Base-by-base conservation (phyloP, 2,888 invertebrate genomes). In the Lymantria monacha region DNA sequence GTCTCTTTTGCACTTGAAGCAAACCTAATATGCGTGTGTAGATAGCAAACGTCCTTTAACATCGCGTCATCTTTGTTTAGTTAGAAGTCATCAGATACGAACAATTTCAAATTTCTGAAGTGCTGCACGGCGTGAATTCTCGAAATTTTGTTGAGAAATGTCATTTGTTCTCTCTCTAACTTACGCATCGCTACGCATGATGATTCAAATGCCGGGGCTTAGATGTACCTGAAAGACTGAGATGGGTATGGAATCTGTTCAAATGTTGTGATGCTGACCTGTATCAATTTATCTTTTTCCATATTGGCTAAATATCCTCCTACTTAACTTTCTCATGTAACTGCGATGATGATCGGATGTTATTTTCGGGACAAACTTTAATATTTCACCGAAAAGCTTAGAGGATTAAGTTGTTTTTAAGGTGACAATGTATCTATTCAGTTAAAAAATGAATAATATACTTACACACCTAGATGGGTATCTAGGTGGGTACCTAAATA, bases 51-150 rank as follows among this genome's bases (percentile, higher is more conserved):
- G 74, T 79, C 72, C 69, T 73, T 69, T 76, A 22, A 74, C 77
- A 81, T 84, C 81, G 82, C 83, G 84, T 85, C 85, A 87, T 88
- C 87, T 88, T 89, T 87, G 83, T 88, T 84, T 84, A 83, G 80
- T 81, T 83, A 83, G 80, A 81, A 85, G 77, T 85, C 80, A 83
- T 81, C 76, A 74, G 70, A 69, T 66, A 72, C 60, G 71, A 71
- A 74, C 70, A 71, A 67, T 79, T 81, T 78, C 66, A 76, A 79
- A 78, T 77, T 78, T 72, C 74, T 72, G 72, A 76, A 72, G 74
- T 68, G 64, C 62, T 67, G 66, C 75, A 73, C 72, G 12, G 13
- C 14, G 41, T 13, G 74, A 70, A 74, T 79, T 76, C 76, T 81
- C 77, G 64, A 80, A 83, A 81, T 81, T 82, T 74, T 72, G 75